These are phyloP conservation scores for Atractosteus spatula DNA, from an alignment of 2,113 vertebrate species.

Conservation along the genomic window DNA sequence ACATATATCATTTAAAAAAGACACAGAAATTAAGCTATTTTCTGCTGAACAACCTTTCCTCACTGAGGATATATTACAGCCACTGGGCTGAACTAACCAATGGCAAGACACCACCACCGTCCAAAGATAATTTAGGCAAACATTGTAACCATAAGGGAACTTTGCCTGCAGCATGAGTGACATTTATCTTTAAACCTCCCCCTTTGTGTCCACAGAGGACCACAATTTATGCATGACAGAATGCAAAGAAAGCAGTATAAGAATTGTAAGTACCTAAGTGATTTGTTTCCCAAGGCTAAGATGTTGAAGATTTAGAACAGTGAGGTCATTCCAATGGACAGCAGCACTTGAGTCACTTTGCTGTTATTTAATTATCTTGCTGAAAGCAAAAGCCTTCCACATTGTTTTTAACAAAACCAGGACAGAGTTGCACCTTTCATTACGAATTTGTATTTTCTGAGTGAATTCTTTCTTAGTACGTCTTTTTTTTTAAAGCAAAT, in stretches of 20 bases:
- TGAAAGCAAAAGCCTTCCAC: too few relatives aligned
- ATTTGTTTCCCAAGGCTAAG: slow-evolving; percentile 1
- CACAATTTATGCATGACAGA: slow-evolving; percentile 7
- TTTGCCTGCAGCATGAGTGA: not conserved
- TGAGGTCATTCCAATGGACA: slow-evolving; percentile 3
- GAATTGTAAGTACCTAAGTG: slow-evolving; percentile 1
- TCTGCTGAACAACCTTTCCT: slow-evolving; percentile 1
- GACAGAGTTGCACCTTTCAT: too few relatives aligned
- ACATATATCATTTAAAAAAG: not conserved
- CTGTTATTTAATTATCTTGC: not conserved
- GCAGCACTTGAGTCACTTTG: not conserved
- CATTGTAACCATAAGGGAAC: not conserved
- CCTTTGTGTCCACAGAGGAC: not conserved
- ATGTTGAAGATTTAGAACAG: not conserved
- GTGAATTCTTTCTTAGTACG: too few relatives aligned
- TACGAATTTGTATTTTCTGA: too few relatives aligned
- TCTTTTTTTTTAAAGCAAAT: too few relatives aligned
- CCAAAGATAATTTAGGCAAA: not conserved
- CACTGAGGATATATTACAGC: not conserved
- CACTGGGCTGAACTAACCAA: not conserved
- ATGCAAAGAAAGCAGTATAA: slow-evolving; percentile 12
- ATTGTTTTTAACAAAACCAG: too few relatives aligned
- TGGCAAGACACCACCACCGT: not conserved
- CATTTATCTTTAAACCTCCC: not conserved
- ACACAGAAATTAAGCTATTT: not conserved